Conservation (phyloP, 2,888 invertebrate species). For the Agrotis ipsilon region DNA sequence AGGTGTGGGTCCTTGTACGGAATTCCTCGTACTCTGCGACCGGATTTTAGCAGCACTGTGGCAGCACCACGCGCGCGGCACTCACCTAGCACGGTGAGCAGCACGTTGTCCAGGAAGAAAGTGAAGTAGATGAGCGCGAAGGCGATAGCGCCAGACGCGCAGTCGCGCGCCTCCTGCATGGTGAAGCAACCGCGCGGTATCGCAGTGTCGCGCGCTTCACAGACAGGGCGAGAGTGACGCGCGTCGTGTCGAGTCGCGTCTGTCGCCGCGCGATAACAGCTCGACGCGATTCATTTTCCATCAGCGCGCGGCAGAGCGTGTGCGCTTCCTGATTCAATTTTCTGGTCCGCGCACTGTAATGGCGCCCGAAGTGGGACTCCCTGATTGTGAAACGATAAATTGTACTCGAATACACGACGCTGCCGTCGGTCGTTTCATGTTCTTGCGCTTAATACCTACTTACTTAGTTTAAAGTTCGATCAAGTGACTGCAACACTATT, state of each 20-base stretch:
- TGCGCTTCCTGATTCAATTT: conserved; percentile 75
- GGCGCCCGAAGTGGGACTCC: conserved; percentile 52
- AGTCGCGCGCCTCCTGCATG: conserved; percentile 56
- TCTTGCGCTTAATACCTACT: background rate
- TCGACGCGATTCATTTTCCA: conserved; percentile 75
- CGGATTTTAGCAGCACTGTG: no score
- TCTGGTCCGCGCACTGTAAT: conserved; percentile 65
- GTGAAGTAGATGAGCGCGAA: conserved; percentile 92
- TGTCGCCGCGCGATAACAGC: conserved; percentile 69
- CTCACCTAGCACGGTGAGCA: conserved; percentile 96
- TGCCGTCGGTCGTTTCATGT: background rate
- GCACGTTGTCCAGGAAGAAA: conserved; percentile 96
- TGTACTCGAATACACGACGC: conserved; percentile 6
- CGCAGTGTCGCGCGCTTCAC: background rate
- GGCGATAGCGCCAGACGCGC: conserved; percentile 67
- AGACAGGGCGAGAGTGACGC: conserved; percentile 2
- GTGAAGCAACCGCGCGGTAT: conserved; percentile 1
- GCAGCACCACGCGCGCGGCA: background rate
- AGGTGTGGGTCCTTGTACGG: no score
- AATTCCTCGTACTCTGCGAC: no score
- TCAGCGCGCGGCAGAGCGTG: conserved; percentile 79
- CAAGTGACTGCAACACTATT: background rate
- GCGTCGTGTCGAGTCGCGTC: background rate
- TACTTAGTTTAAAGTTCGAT: background rate
- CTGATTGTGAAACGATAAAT: conserved; percentile 33